Conservation (phyloP, 1,140 invertebrate genomes). For the Macrocentrus cingulum region DNA sequence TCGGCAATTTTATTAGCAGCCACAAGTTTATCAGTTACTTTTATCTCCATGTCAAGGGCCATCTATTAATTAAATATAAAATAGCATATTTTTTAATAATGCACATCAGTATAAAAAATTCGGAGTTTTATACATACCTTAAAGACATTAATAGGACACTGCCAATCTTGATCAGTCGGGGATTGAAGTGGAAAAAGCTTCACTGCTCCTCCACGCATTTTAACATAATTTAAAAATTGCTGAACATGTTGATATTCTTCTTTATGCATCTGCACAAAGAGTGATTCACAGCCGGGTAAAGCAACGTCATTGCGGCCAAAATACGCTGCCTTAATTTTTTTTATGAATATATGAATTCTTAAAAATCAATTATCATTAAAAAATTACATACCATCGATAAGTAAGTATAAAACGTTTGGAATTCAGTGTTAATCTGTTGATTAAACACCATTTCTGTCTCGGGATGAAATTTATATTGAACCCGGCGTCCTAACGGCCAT, state of each 20-base stretch:
- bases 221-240: conserved; percentile 43
- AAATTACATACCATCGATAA: conserved; percentile 44
- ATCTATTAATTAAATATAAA: conserved; percentile 31
- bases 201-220: conserved; percentile 43
- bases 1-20: conserved; percentile 35
- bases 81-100: background rate
- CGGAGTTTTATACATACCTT: conserved; percentile 35
- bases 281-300: conserved; percentile 45
- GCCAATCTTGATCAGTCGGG: conserved; percentile 47
- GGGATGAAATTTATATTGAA: conserved; percentile 43
- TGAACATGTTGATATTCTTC: conserved; percentile 45
- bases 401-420: conserved; percentile 50
- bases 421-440: conserved; percentile 41
- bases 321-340: conserved; percentile 40
- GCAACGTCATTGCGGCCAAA: conserved; percentile 48
- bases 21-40: conserved; percentile 40
- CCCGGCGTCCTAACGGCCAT: conserved; percentile 40
- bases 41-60: conserved; percentile 41
- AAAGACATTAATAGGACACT: conserved; percentile 46
- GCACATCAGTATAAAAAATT: background rate
- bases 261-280: conserved; percentile 48
- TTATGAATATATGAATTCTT: background rate
- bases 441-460: conserved; percentile 47
- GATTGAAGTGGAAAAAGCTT: conserved; percentile 33
- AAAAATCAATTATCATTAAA: background rate